Base-by-base conservation (phyloP, 2,113 vertebrate genomes). In the Barnardius zonarius region DNA sequence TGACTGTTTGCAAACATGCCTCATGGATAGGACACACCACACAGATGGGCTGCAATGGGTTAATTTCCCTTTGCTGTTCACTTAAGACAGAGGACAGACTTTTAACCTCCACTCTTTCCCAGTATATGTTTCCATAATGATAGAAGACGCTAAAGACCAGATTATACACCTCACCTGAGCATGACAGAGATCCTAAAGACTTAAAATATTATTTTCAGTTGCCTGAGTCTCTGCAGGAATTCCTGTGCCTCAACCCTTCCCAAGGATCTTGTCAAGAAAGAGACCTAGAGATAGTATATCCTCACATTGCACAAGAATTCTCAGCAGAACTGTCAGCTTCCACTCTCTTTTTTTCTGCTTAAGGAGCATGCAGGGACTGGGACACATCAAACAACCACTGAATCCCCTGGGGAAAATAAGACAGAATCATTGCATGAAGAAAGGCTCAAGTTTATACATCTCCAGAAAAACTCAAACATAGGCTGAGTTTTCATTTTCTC, bases 401-500 rank as follows among this genome's bases (percentile, higher is more conserved):
- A 81, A 72, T 81, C 18, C 48, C 84, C 89, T 57, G 57, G 77
- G 77, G 55, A 72, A 96, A 95, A 84, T 39, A 46, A 61, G 44
- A 46, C 28, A 64, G 41, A 91, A 78, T 75, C 51, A 92, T 6
- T 69, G 33, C 33, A 79, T 70, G 51, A 93, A 78, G 80, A 93
- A 91, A 89, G 52, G 17, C 62, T 85, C 11, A 23, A 49, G 44
- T 79, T 94, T 54, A 85, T 76, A 84, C 6, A 48, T 83, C n/a
- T 78, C 59, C 48, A 90, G 66, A 92, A 94, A 83, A 86, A 61
- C 27, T 73, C 57, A 94, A 94, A 70, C 52, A 57, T 37, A 63
- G 37, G 61, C 61, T 68, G 39, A 93, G 75, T 94, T 81, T 93
- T 94, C 44, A 62, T 83, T 89, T 96, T 93, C n/a, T 94, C 16